Evolutionary conservation across 2,113 vertebrate genomes (phyloP), one percentile per base, ranked within the genome.

Genomic region (Chloroceryle aenea): DNA sequence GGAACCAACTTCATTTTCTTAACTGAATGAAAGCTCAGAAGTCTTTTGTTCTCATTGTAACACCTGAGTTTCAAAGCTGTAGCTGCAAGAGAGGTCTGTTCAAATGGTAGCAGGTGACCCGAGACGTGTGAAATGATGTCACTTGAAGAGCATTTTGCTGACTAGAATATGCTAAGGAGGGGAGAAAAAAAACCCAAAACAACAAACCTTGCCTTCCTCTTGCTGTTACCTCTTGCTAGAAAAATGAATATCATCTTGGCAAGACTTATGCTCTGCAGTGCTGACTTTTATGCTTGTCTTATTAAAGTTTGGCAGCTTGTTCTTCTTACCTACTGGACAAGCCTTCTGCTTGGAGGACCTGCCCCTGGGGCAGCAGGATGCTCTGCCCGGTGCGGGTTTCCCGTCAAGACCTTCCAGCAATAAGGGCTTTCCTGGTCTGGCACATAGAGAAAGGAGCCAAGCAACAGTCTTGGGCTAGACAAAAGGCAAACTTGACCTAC

Each of bases 401-500:
- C 96, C 94, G 96, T 89, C 2, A 0, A 97, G 67, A 87, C 68
- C 62, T 92, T 93, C 94, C 89, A 96, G 88, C 13, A 6, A 75
- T 85, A 91, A 95, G 96, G 91, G 93, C 48, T 95, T 95, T 94
- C 75, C 85, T 84, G 89, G 87, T 89, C 50, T 90, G 94, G 89
- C 27, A 62, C 14, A 5, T 93, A 92, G 97, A 98, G 96, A 97
- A 97, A 93, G 81, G 83, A 96, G 91, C 94, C 91, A 96, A 96
- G 93, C 91, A 97, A 96, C 94, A 90, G 90, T 92, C 76, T 64
- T 90, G 93, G 89, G 87, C 75, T 85, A 98, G 94, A 98, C 98
- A 97, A 98, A 98, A 97, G 95, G 93, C 94, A 97, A 97, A 96
- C 94, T 97, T 89, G 79, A 96, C 97, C 98, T 95, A 97, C 94